Base-by-base conservation (phyloP, 2,888 invertebrate genomes). In the Xanthia icteritia region DNA sequence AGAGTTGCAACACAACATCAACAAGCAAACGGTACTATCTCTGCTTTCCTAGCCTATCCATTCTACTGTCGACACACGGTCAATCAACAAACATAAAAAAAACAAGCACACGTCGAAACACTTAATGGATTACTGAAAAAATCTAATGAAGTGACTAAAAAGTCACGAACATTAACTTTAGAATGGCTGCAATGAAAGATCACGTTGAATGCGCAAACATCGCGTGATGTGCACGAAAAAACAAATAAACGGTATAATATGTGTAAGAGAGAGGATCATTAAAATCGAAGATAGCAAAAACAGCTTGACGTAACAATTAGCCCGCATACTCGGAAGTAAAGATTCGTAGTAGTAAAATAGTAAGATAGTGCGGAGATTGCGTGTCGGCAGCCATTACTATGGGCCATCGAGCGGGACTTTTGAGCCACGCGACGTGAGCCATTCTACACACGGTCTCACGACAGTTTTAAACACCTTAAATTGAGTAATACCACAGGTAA, bases 291-390 rank as follows among this genome's bases (percentile, higher is more conserved):
- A 69, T 48, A 64, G 74, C 84, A 90, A 89, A 86, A 85, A 83
- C 67, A 63, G 86, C 86, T 90, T 90, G 88, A 90, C 86, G 91
- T 89, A 90, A 91, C 89, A 83, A 91, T 90, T 89, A 90, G 83
- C 76, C 65, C 76, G 82, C 69, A 36, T 89, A 81, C 88, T 87
- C 82, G 80, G 86, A 88, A 85, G 84, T 85, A 56, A 81, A 84
- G 79, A 84, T 82, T 89, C 77, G 76, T 85, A 83, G 82, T 87
- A 86, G 84, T 74, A 76, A 81, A 82, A 81, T 83, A 85, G 88
- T 86, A 83, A 85, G 85, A 88, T 88, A 85, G 87, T 87, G 80
- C 83, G 77, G 82, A 79, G 76, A 27, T 85, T 83, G 88, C 88
- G 88, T 90, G 90, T 82, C 79, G 82, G 78, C 70, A 64, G 85